Base-by-base conservation (phyloP, 2,888 invertebrate species). In the Latheticus oryzae region DNA sequence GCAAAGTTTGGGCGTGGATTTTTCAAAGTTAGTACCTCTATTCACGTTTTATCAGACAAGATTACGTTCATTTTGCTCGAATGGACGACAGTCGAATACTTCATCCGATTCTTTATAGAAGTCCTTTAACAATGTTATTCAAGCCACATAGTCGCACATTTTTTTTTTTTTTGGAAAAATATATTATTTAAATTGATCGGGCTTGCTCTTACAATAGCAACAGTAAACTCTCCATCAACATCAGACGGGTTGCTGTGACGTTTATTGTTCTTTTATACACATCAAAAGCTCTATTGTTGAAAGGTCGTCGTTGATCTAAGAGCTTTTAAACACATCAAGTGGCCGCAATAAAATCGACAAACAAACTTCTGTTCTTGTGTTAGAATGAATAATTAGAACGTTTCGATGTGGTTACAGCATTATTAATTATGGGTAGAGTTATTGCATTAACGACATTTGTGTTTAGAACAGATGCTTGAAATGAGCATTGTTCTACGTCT, bases 251-350 rank as follows among this genome's bases (percentile, higher is more conserved):
- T 19, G 35, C 8, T 1, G 16, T 28, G 28, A 28, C 43, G 26
- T 32, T 45, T 45, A 45, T 45, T 45, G 45, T 45, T 45, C 45
- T 45, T 45, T 45, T 45, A 45, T 45, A 45, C 17, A 13, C 45
- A 45, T 30, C 32, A 32, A 45, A 32, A 28, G 43, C 45, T 30
- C 21, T 8, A 45, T 45, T 45, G 32, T 32, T 32, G 21, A 13
- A 33, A 33, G 15, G 33, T 33, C 33, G 13, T 16, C 9, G 7
- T 11, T 15, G 15, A 30, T 42, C 42, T 42, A 24, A 26, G 28
- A 43, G 26, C 17, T 43, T 43, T 43, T 28, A 43, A 28, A 43
- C 28, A 19, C 21, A 19, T 19, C 21, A 28, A 19, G 17, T 37
- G 37, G 19, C 33, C n/a, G 33, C 33, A 8, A 33, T 33, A 13